phyloP scores from a whole-genome alignment of 1,140 invertebrate species.

The Micrasema minimum region DNA sequence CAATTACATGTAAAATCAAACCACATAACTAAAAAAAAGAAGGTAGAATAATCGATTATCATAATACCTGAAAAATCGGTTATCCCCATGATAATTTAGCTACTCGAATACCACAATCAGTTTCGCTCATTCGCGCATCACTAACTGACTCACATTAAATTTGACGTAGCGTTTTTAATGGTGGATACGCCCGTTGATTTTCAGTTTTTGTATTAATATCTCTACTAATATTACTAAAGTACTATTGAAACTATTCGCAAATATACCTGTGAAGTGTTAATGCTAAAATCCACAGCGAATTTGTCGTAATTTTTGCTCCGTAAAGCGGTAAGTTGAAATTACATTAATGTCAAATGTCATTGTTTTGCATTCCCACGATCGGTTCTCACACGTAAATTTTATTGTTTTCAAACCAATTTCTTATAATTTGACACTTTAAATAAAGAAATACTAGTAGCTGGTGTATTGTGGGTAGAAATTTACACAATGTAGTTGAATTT shows the following conservation, averaged over 20 bases:
- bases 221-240: background rate
- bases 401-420: no score
- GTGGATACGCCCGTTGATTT: slow-evolving; percentile 30
- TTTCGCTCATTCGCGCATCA: background rate
- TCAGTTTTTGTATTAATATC: slow-evolving; percentile 26
- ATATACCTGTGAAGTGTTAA: background rate
- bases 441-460: no score
- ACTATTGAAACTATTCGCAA: background rate
- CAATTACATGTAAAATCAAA: no score
- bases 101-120: no score
- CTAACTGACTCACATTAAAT: slow-evolving; percentile 16
- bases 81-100: no score
- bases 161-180: slow-evolving; percentile 28
- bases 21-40: no score
- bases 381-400: background rate
- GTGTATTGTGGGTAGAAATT: no score
- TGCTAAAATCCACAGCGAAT: background rate
- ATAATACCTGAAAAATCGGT: no score
- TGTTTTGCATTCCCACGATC: slow-evolving; percentile 13
- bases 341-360: slow-evolving; percentile 5
- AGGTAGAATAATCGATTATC: no score
- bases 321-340: background rate
- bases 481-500: no score
- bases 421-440: no score
- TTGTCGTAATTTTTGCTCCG: background rate